phyloP scores from a whole-genome alignment of 2,888 invertebrate species.

The Papilio protenor region DNA sequence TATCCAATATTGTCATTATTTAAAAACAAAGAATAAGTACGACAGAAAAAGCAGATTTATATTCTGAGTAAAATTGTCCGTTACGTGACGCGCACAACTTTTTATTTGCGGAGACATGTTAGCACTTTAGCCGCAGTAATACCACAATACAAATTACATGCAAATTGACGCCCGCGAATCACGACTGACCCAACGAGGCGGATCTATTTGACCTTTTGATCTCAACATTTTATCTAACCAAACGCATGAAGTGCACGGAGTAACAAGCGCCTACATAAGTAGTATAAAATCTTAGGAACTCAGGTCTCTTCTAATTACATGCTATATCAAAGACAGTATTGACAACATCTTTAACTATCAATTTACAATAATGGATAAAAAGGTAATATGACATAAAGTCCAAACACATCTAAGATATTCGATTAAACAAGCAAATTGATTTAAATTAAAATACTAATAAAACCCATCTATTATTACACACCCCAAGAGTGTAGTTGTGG shows the following conservation, averaged over 20 bases:
- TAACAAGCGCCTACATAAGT: neutral
- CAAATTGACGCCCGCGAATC: slow-evolving; percentile 43
- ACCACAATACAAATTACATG: slow-evolving; percentile 36
- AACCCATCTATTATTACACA: too few relatives aligned
- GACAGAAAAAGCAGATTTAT: neutral
- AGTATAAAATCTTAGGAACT: neutral
- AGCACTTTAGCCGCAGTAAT: neutral
- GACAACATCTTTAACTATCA: neutral
- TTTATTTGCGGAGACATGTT: slow-evolving; percentile 4
- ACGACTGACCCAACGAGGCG: slow-evolving; percentile 35
- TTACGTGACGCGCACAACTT: neutral
- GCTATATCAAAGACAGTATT: neutral
- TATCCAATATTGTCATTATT: neutral
- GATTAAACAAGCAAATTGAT: too few relatives aligned
- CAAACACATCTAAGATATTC: neutral
- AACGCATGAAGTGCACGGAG: neutral
- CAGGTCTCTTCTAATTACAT: neutral
- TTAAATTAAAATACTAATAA: too few relatives aligned
- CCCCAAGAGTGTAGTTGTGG: too few relatives aligned
- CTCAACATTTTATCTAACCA: slow-evolving; percentile 23
- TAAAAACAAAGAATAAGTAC: neutral
- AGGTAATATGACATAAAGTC: neutral
- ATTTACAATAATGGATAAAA: neutral
- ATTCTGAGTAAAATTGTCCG: neutral
- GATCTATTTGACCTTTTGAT: slow-evolving; percentile 44